Evolutionary conservation across 2,113 vertebrate genomes (phyloP).

Genomic region (Lonchura striata): DNA sequence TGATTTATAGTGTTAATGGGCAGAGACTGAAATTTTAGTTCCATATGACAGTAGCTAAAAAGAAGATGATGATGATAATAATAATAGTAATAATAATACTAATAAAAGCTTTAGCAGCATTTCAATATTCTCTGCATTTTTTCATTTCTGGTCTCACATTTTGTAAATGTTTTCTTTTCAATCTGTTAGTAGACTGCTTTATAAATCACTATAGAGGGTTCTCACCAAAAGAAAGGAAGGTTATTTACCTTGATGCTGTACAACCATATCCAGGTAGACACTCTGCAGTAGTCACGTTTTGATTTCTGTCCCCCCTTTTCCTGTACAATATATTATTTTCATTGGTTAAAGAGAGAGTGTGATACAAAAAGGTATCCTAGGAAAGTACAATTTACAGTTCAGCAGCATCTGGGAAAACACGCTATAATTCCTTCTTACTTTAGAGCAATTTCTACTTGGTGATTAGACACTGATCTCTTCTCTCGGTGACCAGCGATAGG

Average conservation of each 20-base stretch:
- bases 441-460: neutral
- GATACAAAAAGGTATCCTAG: neutral
- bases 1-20: neutral
- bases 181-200: neutral
- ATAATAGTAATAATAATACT: neutral
- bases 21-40: neutral
- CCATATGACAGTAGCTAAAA: neutral
- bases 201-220: neutral
- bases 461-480: neutral
- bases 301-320: neutral
- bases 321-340: neutral
- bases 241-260: neutral
- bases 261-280: neutral
- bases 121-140: neutral
- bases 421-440: neutral
- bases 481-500: accelerated
- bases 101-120: neutral
- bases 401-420: neutral
- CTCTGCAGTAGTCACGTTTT: neutral
- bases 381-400: neutral
- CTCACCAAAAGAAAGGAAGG: neutral
- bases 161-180: neutral
- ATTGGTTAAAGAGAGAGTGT: neutral
- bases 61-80: neutral
- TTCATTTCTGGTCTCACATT: neutral